Conservation (phyloP, 1,140 invertebrate genomes). For the Asbolus verrucosus region DNA sequence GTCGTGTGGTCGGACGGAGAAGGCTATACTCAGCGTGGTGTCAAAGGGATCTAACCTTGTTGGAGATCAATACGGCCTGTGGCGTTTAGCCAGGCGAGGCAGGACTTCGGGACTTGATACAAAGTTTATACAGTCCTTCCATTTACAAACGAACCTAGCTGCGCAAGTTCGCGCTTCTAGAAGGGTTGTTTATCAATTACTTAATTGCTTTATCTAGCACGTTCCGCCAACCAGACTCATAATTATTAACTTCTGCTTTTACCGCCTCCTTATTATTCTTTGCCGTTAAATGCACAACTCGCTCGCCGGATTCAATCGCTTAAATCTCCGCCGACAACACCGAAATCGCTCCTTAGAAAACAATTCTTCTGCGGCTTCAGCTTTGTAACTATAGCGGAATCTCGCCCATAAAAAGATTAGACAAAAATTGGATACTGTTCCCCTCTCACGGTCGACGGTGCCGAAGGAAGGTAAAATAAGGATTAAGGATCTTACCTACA, state of each 20-base stretch:
- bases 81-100: slow-evolving; percentile 57
- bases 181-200: slow-evolving; percentile 60
- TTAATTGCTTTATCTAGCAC: slow-evolving; percentile 60
- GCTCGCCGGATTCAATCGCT: no score
- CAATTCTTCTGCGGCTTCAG: no score
- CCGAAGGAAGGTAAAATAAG: no score
- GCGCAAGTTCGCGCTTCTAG: slow-evolving; percentile 39
- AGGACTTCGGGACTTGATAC: slow-evolving; percentile 60
- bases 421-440: no score
- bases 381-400: no score
- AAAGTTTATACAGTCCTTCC: slow-evolving; percentile 57
- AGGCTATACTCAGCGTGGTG: slow-evolving; percentile 49
- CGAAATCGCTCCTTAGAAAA: no score
- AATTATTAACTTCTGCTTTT: slow-evolving; percentile 52
- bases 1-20: slow-evolving; percentile 48
- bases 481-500: no score
- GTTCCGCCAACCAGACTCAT: slow-evolving; percentile 57
- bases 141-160: slow-evolving; percentile 52
- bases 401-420: no score
- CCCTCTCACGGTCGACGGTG: no score
- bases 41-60: slow-evolving; percentile 57
- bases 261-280: slow-evolving; percentile 19
- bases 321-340: no score
- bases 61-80: slow-evolving; percentile 59
- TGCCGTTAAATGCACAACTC: no score